phyloP scores from a whole-genome alignment of 2,888 invertebrate genomes.

The Dolomedes plantarius region DNA sequence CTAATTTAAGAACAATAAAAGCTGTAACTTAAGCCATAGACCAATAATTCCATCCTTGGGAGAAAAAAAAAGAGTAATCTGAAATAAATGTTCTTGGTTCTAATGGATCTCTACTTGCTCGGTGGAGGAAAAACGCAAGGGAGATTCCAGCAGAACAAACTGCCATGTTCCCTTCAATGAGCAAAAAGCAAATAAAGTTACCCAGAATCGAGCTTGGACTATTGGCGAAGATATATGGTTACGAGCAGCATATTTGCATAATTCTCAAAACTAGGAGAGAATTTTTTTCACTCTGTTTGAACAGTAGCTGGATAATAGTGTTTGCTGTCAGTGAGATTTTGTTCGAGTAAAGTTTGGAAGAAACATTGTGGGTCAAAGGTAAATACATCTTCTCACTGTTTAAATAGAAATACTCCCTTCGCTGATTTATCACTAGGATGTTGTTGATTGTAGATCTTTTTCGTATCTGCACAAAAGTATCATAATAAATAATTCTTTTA shows the following conservation, averaged over 20 bases:
- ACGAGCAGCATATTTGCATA: constrained; percentile 25
- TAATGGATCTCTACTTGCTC: background rate
- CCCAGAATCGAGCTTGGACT: too few relatives aligned
- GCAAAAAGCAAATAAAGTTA: too few relatives aligned
- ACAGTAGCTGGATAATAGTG: constrained; percentile 4
- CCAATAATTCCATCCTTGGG: background rate
- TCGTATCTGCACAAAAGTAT: too few relatives aligned
- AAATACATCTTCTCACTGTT: background rate
- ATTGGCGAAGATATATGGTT: too few relatives aligned
- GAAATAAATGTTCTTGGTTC: background rate
- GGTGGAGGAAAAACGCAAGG: background rate
- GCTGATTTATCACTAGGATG: background rate
- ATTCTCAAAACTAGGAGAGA: constrained; percentile 7
- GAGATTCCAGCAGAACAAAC: background rate
- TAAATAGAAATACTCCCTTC: background rate
- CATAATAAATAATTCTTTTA: too few relatives aligned
- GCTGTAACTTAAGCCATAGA: background rate
- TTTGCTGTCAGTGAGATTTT: background rate
- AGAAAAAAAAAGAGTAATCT: constrained; percentile 14
- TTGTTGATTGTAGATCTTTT: too few relatives aligned
- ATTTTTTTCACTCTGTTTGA: background rate
- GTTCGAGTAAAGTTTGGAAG: background rate
- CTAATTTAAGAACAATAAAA: background rate
- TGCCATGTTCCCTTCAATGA: background rate
- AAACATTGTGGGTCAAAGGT: background rate